Evolutionary conservation across 1,140 invertebrate genomes (phyloP).

Genomic region (Idris sp.): DNA sequence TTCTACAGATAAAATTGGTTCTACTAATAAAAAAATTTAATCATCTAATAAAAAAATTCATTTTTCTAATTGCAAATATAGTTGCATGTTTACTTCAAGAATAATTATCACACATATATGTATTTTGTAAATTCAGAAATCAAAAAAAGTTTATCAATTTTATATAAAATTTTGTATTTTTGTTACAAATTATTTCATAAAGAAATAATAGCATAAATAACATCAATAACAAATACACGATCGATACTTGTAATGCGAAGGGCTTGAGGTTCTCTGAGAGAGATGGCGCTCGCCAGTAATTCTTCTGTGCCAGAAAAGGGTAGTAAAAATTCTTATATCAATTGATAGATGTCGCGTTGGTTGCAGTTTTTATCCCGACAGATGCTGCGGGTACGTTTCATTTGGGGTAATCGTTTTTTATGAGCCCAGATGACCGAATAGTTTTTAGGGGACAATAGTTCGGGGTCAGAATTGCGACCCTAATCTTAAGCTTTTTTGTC

Average conservation of each 20-base stretch:
- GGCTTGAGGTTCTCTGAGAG: conserved; percentile 36
- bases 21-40: too few species aligned
- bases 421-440: not conserved
- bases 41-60: too few species aligned
- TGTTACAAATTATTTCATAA: too few species aligned
- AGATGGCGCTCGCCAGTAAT: conserved; percentile 61
- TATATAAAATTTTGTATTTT: too few species aligned
- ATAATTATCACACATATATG: too few species aligned
- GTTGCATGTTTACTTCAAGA: too few species aligned
- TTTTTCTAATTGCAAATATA: too few species aligned
- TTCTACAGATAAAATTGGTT: too few species aligned
- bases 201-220: too few species aligned
- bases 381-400: not conserved
- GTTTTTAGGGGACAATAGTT: conserved; percentile 8
- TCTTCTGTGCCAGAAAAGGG: conserved; percentile 17
- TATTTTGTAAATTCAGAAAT: too few species aligned
- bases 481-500: conserved; percentile 1
- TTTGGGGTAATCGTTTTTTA: conserved; percentile 12
- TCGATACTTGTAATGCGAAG: conserved; percentile 33
- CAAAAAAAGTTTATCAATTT: too few species aligned
- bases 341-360: conserved; percentile 53
- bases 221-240: too few species aligned
- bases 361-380: conserved; percentile 44
- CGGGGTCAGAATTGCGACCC: conserved; percentile 15
- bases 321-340: conserved; percentile 33